Base-by-base conservation (phyloP, 2,888 invertebrate genomes). In the Erebia ligea region DNA sequence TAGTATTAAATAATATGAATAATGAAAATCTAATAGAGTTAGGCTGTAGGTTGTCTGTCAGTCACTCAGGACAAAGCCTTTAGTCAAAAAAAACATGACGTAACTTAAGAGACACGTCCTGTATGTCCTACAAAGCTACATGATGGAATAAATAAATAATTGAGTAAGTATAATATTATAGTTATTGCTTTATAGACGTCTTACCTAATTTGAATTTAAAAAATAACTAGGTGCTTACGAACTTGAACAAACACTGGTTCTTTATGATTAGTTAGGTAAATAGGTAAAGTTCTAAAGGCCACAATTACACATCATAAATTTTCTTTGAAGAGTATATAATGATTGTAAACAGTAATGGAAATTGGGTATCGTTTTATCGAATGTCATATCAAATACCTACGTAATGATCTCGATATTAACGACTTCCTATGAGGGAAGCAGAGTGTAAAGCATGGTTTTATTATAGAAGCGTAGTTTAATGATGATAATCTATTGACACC, bases 301-400 rank as follows among this genome's bases (percentile, higher is more conserved):
- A 69, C 79, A 78, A 82, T 80, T 79, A 78, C 68, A 72, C 71
- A 78, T 79, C 76, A 82, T 86, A 82, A 79, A 84, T 86, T 85
- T 81, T 75, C 82, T 84, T 86, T 86, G 82, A 82, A 81, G 79
- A 68, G 62, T 67, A 59, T 67, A 59, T 75, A 77, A 77, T 79
- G 67, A 70, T 63, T 66, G 76, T 81, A 78, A 80, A 79, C 77
- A 80, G 62, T 77, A 76, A 80, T 70, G 68, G 76, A 73, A 81
- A 84, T 83, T 79, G 77, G 72, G 78, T 74, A 76, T 80, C 74
- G 79, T 67, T 83, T 81, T 72, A 80, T 78, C 74, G 78, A 81
- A 82, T 79, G 77, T 75, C 82, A 80, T 81, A 82, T 81, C 77
- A 84, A 85, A 85, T 86, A 80, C 68, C 70, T 79, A 80, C 68